Conservation (phyloP, 2,888 invertebrate genomes). For the Oxytorus armatus region DNA sequence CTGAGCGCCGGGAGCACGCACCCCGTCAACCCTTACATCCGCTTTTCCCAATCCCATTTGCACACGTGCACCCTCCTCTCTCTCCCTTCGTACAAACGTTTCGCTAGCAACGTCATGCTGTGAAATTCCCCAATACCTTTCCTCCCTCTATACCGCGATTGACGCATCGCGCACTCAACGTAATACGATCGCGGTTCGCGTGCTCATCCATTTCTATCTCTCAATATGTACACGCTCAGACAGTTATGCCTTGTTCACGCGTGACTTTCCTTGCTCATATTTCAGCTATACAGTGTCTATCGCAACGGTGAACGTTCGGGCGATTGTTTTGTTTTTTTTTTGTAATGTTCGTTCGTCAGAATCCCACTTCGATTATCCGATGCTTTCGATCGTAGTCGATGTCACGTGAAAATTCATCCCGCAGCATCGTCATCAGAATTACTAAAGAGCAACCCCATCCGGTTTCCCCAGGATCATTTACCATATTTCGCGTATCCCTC, state of each 20-base stretch:
- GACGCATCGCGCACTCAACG: constrained; percentile 46
- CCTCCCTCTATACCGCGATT: neutral
- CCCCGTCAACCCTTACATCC: constrained; percentile 4
- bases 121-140: constrained; percentile 12
- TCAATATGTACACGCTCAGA: neutral
- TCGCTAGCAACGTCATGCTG: constrained; percentile 27
- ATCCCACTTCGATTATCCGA: constrained; percentile 26
- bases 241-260: neutral
- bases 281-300: no score
- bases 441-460: neutral
- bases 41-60: constrained; percentile 45
- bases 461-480: no score
- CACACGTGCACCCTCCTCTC: constrained; percentile 22
- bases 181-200: constrained; percentile 13
- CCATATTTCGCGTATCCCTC: no score
- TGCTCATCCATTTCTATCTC: neutral
- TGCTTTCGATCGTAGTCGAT: neutral
- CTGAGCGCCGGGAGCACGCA: constrained; percentile 30
- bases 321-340: no score
- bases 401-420: constrained; percentile 18
- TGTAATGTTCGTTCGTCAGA: constrained; percentile 4
- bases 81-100: constrained; percentile 34
- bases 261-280: constrained; percentile 23
- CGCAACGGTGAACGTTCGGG: no score
- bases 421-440: neutral